Base-by-base conservation (phyloP, 2,797 vertebrate genomes). In the Pygocentrus nattereri region DNA sequence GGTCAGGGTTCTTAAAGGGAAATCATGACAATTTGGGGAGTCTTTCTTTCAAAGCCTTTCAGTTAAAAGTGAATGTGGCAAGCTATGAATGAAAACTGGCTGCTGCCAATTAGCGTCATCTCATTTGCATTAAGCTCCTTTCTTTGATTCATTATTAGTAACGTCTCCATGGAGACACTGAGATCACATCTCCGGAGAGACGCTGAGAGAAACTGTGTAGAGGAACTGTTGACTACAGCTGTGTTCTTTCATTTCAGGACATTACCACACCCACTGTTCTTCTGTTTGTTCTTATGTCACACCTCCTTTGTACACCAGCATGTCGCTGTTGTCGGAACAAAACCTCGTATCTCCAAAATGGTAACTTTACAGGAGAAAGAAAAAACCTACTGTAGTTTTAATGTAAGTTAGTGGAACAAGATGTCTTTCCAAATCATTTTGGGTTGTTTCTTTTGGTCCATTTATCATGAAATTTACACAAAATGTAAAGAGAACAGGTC, bases 61-160 rank as follows among this genome's bases (percentile, higher is more conserved):
- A 31, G 27, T 7, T 16, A 0, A 38, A 5, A 5, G n/a, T 23
- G n/a, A 44, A 41, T 13, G 21, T 44, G 38, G 65, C 15, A 13
- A 13, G 8, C 4, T 23, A 38, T 41, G 12, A 44, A 68, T 44
- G 62, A 65, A 65, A n/a, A 8, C 34, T 2, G 15, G 19, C 23
- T 72, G 7, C 25, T 11, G 21, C 38, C 38, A 34, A 21, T n/a
- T 54, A n/a, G 49, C 25, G 11, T 72, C 27, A 19, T 52, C 49
- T 54, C 19, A 34, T 54, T 52, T 70, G 23, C 68, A 27, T 70
- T 12, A 12, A 15, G 27, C 30, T 0, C 5, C 34, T 15, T 70
- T 27, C 44, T 50, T 54, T 72, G 11, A n/a, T 56, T 72, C 49
- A 73, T 34, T 72, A 54, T 34, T 72, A 72, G 49, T 34, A 54